Conservation (phyloP, 2,888 invertebrate species). For the Lycaena phlaeas region DNA sequence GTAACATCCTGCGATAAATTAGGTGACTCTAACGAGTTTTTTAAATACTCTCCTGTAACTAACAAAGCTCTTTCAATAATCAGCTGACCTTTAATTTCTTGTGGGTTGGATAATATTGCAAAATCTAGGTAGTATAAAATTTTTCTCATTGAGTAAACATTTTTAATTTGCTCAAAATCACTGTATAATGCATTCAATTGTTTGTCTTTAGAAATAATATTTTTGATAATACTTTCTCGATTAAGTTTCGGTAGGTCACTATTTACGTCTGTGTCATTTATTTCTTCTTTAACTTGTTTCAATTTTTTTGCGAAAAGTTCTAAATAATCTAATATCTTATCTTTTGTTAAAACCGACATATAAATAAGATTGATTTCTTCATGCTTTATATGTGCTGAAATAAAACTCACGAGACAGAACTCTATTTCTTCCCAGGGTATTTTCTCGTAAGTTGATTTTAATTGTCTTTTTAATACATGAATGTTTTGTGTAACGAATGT, state of each 20-base stretch:
- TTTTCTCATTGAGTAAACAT: conserved; percentile 1
- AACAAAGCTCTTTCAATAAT: conserved; percentile 1
- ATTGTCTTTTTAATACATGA: conserved; percentile 3
- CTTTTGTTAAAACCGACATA: neutral
- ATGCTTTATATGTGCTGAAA: neutral
- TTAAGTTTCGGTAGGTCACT: neutral
- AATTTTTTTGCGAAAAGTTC: neutral
- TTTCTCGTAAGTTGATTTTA: neutral
- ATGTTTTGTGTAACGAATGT: neutral
- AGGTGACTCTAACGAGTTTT: conserved; percentile 2
- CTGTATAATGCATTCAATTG: neutral
- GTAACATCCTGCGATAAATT: neutral
- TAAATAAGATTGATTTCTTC: neutral
- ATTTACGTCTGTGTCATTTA: neutral
- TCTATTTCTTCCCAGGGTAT: conserved; percentile 6
- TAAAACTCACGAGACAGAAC: conserved; percentile 2
- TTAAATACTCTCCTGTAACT: conserved; percentile 5
- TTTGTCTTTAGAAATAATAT: neutral
- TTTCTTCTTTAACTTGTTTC: neutral
- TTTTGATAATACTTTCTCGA: neutral
- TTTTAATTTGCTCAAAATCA: conserved; percentile 1
- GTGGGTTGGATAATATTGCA: neutral
- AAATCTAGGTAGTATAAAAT: neutral
- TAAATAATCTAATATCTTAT: neutral
- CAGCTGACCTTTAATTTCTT: neutral